Base-by-base conservation (phyloP, 1,140 invertebrate species). In the Pseudomyrmex concolor region DNA sequence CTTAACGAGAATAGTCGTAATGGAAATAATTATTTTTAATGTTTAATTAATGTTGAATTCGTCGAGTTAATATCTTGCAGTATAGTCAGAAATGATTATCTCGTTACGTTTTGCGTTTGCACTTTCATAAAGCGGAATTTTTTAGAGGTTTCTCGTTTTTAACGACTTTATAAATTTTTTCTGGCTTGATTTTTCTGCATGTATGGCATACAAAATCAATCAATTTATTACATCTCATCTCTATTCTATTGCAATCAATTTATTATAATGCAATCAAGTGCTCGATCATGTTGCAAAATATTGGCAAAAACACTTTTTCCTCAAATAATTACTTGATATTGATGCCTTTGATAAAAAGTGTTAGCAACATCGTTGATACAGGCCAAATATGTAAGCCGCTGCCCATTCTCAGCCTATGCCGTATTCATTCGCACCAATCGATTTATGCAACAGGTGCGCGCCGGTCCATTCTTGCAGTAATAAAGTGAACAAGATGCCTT, bases 371-470 rank as follows among this genome's bases (percentile, higher is more conserved):
- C 10, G 13, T 1, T 50, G 55, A 15, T 73, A 34, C 7, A 84
- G 51, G 54, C 71, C 55, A 45, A 82, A 85, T 34, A 62, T 59
- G 70, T 66, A 86, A 84, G 59, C 60, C 57, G 19, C 43, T 87
- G 85, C 82, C 86, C 86, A 70, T 66, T 87, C 67, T 63, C 72
- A 84, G 86, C 51, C 81, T 80, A 74, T 25, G 57, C 22, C 50
- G 19, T 84, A 90, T 90, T 90, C 86, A 88, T 90, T 87, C 48
- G 48, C 64, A 82, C 48, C 87, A 82, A 90, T 90, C 90, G 89
- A 90, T 90, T 88, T 78, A 51, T 62, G 84, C 89, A 90, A 90
- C 86, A 89, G 87, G 86, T 89, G 86, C 70, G 5, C 54, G 59
- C 51, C 34, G 48, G 73, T 86, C 72, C 59, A 86, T 89, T 86